Base-by-base conservation (phyloP, 2,888 invertebrate genomes). In the Dryomyza anilis region DNA sequence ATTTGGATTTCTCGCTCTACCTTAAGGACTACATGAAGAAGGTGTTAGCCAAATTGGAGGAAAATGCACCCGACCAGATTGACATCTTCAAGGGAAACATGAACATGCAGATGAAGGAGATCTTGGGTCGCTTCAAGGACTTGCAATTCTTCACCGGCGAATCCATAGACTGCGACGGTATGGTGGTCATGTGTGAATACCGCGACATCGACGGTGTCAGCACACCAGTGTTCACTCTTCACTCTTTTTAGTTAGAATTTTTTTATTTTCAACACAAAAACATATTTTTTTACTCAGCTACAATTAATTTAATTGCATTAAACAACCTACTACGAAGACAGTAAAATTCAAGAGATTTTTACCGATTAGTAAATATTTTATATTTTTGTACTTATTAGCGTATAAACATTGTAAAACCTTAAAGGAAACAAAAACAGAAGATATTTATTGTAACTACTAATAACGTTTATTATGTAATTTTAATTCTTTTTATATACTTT, bases 1-100 rank as follows among this genome's bases (percentile, higher is more conserved):
- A n/a, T n/a, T n/a, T n/a, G n/a, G n/a, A n/a, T 39, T 98, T 93
- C 85, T 95, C 95, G 71, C 84, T 88, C 72, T 97, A 97, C 85
- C 89, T 97, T 74, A 98, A 97, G 86, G 95, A 94, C 80, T 97
- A 95, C 86, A 96, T 96, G 94, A 97, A 96, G 86, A 94, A 94
- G 91, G 87, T 94, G 82, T 90, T 94, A 75, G 89, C 89, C 69
- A 91, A 90, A 85, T 86, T 95, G 75, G 90, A 93, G 86, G 91
- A 93, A 81, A 89, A 86, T 64, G 81, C 89, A 7, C 95, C 95
- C 3, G 93, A 93, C 76, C 92, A 95, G 86, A 91, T 95, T 69
- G 91, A 93, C 7, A 84, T 91, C 29, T 96, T 96, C 85, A 95
- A 96, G 84, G 91, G 89, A 61, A 95, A 95, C 84, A 93, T 94